A percentile compares a stretch with the other conserved stretches of the same genome.
phyloP scores from a whole-genome alignment of 1,140 invertebrate genomes.

The Belonocnema kinseyi region DNA sequence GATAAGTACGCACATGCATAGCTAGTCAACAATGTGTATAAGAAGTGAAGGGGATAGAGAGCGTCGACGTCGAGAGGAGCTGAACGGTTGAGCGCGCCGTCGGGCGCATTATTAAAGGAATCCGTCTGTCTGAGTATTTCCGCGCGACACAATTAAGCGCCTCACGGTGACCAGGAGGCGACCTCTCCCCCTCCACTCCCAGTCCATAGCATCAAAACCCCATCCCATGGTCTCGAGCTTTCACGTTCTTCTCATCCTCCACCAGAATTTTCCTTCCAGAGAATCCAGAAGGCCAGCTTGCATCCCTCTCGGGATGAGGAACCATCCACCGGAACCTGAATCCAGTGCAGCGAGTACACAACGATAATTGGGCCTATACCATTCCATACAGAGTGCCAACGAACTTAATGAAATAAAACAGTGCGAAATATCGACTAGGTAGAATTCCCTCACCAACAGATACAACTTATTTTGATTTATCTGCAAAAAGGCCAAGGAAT shows the following conservation, averaged over 20 bases:
- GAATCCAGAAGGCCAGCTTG: constrained; percentile 12
- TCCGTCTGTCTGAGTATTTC: constrained; percentile 66
- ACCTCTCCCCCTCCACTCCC: neutral
- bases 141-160: constrained; percentile 64
- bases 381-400: neutral
- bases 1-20: constrained; percentile 32
- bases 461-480: too few species aligned
- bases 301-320: neutral
- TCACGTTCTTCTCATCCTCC: constrained; percentile 17
- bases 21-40: constrained; percentile 14
- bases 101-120: constrained; percentile 64
- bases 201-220: neutral
- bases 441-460: too few species aligned
- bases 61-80: constrained; percentile 37
- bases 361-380: constrained; percentile 20
- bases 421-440: neutral
- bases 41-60: constrained; percentile 36
- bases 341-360: neutral
- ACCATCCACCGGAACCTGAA: constrained; percentile 19
- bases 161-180: constrained; percentile 46
- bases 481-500: too few species aligned
- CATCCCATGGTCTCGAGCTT: constrained; percentile 27
- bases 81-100: constrained; percentile 47
- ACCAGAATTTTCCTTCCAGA: constrained; percentile 17
- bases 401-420: neutral